phyloP scores from a whole-genome alignment of 92 coral and sea anemone species.

The Siderastrea radians region DNA sequence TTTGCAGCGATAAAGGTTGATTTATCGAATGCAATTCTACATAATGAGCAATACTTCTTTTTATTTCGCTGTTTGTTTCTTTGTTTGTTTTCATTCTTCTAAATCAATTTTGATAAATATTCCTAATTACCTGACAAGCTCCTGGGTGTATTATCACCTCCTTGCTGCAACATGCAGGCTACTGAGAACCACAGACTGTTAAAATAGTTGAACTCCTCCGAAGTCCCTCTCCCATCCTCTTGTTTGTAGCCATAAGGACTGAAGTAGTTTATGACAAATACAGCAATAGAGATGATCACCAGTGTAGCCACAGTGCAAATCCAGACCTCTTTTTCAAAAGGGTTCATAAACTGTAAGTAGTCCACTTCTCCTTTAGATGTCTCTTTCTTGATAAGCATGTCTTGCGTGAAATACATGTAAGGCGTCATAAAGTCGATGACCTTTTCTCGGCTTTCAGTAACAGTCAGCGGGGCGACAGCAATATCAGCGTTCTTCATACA shows the following conservation, averaged over 20 bases:
- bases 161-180: constrained; percentile 90
- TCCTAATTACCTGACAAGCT: constrained; percentile 73
- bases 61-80: too few relatives aligned
- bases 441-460: constrained; percentile 70
- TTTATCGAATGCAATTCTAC: too few relatives aligned
- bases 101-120: too few relatives aligned
- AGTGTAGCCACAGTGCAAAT: constrained; percentile 76
- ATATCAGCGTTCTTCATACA: constrained; percentile 72
- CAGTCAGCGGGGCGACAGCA: constrained; percentile 76
- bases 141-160: constrained; percentile 88
- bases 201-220: constrained; percentile 76
- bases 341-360: constrained; percentile 83
- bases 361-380: constrained; percentile 30
- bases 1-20: too few relatives aligned
- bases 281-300: constrained; percentile 68
- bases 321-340: constrained; percentile 87
- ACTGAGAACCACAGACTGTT: constrained; percentile 88
- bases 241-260: constrained; percentile 89
- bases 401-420: constrained; percentile 80
- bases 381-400: constrained; percentile 68
- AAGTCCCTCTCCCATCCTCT: constrained; percentile 69
- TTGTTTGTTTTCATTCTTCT: too few relatives aligned
- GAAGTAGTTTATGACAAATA: constrained; percentile 68
- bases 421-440: constrained; percentile 75
- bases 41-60: too few relatives aligned